Percentiles rank a stretch among this genome's conserved stretches.
Evolutionary conservation across 2,888 invertebrate genomes (phyloP).

Genomic region (Lycophotia porphyrea): DNA sequence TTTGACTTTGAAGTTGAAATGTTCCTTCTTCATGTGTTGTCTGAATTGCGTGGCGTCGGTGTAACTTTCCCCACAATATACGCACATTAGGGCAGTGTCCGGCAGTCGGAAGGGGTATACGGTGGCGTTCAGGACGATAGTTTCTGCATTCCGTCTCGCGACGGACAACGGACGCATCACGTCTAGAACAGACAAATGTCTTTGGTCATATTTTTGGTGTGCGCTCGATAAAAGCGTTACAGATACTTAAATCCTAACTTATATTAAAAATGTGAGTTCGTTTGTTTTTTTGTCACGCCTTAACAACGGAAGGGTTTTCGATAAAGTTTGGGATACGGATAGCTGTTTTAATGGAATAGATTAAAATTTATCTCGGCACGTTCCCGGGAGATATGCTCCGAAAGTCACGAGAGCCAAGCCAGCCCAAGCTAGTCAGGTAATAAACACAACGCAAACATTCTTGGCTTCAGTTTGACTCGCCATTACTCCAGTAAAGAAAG

Average conservation of each 20-base stretch:
- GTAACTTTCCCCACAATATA: slow-evolving; percentile 78
- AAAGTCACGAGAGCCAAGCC: background rate
- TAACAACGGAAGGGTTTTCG: background rate
- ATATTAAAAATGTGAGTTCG: background rate
- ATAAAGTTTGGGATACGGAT: background rate
- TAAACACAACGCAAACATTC: background rate
- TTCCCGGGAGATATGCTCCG: background rate
- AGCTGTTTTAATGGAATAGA: background rate
- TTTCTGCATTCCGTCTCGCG: slow-evolving; percentile 81
- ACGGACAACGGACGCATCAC: slow-evolving; percentile 75
- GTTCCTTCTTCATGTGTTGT: slow-evolving; percentile 77
- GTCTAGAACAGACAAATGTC: slow-evolving; percentile 85
- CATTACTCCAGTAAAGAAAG: background rate
- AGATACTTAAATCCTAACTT: slow-evolving; percentile 16
- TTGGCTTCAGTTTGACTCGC: background rate
- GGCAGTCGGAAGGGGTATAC: slow-evolving; percentile 83
- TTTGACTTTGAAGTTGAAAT: slow-evolving; percentile 74
- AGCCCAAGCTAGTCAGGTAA: background rate
- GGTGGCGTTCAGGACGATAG: slow-evolving; percentile 79
- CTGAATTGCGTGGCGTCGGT: slow-evolving; percentile 72
- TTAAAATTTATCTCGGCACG: background rate
- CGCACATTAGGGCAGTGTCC: slow-evolving; percentile 79
- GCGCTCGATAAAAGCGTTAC: slow-evolving; percentile 32
- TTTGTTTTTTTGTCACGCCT: background rate
- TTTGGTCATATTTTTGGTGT: slow-evolving; percentile 64